A percentile compares a stretch with the other conserved stretches of the same genome.
Evolutionary conservation across 2,113 vertebrate species (phyloP).

Genomic region (Upupa epops): DNA sequence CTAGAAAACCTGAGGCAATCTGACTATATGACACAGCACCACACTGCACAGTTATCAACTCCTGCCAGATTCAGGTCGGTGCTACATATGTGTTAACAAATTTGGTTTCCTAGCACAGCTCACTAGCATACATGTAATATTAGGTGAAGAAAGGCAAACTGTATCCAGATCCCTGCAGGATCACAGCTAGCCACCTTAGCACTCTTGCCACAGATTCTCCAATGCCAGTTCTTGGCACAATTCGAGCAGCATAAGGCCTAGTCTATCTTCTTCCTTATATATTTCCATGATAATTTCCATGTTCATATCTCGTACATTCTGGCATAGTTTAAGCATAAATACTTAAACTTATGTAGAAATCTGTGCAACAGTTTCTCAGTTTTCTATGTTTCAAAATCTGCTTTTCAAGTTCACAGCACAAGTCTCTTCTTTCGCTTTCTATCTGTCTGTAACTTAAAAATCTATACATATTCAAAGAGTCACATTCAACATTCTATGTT

Average conservation of each 20-base stretch:
- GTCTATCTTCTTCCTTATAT: background rate
- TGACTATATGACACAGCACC: background rate
- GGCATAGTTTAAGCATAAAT: background rate
- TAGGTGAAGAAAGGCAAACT: background rate
- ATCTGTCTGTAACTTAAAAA: background rate
- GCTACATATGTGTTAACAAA: background rate
- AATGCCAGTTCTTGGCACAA: background rate
- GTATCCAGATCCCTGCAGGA: background rate
- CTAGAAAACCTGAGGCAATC: background rate
- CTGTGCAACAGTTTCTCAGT: background rate
- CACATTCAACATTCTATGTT: background rate
- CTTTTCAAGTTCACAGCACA: background rate
- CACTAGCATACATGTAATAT: background rate
- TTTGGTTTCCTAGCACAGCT: background rate
- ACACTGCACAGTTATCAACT: background rate
- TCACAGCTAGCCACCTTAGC: background rate
- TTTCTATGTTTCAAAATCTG: background rate
- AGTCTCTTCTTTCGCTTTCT: background rate
- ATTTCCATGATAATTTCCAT: background rate
- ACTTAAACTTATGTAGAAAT: background rate
- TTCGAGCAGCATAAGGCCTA: background rate
- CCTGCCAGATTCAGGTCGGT: background rate
- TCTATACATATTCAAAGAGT: background rate
- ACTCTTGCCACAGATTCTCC: background rate
- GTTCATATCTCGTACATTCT: background rate